phyloP scores from a whole-genome alignment of 2,113 vertebrate species.

The Etheostoma cragini region DNA sequence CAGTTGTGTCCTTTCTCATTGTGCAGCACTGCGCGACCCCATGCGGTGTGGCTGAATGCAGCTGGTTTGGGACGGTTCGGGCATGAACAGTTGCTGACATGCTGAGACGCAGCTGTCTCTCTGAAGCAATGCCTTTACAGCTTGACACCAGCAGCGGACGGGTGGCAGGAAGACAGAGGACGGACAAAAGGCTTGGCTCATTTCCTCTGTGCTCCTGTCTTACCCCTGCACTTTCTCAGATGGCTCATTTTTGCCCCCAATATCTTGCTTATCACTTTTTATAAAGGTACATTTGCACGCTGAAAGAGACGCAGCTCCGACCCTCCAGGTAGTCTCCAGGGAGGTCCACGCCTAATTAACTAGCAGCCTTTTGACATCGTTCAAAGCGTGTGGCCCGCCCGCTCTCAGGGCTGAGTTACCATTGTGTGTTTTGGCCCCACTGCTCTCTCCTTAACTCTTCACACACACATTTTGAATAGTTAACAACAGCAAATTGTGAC shows the following conservation, averaged over 20 bases:
- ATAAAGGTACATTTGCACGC: slow-evolving; percentile 5
- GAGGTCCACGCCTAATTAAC: slow-evolving; percentile 80
- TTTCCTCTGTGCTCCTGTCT: slow-evolving; percentile 24
- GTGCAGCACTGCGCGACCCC: slow-evolving; percentile 27
- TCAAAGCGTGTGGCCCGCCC: slow-evolving; percentile 62
- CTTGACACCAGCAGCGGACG: slow-evolving; percentile 32
- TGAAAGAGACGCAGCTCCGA: slow-evolving; percentile 40
- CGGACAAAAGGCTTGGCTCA: slow-evolving; percentile 52
- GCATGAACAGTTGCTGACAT: slow-evolving; percentile 49
- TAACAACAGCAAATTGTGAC: slow-evolving; percentile 40
- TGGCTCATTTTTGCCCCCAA: neutral
- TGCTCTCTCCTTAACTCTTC: slow-evolving; percentile 38
- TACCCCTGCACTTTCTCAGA: slow-evolving; percentile 22
- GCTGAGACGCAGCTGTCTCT: slow-evolving; percentile 60
- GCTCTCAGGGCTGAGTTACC: slow-evolving; percentile 53
- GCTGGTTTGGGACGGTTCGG: slow-evolving; percentile 17
- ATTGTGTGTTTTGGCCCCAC: slow-evolving; percentile 69
- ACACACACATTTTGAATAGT: slow-evolving; percentile 55
- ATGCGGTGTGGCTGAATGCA: slow-evolving; percentile 42
- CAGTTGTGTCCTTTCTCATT: slow-evolving; percentile 43
- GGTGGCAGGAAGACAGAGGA: slow-evolving; percentile 28
- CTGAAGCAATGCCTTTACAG: slow-evolving; percentile 45
- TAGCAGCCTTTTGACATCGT: slow-evolving; percentile 68
- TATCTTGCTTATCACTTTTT: slow-evolving; percentile 61
- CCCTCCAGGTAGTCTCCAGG: slow-evolving; percentile 80